Evolutionary conservation across 1,140 invertebrate genomes (phyloP).

Genomic region (Hesperophylax magnus): DNA sequence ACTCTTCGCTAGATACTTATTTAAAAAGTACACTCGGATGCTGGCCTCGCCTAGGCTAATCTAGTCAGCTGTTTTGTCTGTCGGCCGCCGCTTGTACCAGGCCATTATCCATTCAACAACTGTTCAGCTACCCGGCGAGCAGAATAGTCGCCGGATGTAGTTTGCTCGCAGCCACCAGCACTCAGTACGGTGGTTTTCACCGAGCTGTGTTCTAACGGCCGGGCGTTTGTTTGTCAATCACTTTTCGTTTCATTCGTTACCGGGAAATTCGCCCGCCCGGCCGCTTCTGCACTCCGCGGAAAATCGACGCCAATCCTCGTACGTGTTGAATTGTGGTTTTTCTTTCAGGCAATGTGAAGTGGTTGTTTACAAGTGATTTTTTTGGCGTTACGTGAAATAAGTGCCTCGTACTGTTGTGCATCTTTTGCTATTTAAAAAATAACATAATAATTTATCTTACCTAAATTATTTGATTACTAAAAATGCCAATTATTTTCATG

Average conservation of each 20-base stretch:
- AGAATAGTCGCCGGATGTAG: slow-evolving; percentile 16
- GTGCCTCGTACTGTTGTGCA: too few species aligned
- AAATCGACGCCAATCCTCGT: neutral
- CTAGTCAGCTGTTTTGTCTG: neutral
- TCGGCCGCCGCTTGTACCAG: neutral
- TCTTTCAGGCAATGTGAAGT: too few species aligned
- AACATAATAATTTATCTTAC: too few species aligned
- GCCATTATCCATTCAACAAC: slow-evolving; percentile 23
- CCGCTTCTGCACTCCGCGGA: slow-evolving; percentile 41
- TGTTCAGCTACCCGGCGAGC: neutral
- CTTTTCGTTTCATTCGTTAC: slow-evolving; percentile 55
- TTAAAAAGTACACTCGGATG: neutral
- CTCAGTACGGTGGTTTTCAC: neutral
- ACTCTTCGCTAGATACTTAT: neutral
- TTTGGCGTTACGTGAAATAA: too few species aligned
- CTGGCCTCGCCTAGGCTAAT: slow-evolving; percentile 11
- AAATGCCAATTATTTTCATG: too few species aligned
- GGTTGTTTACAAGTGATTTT: too few species aligned
- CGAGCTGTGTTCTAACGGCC: slow-evolving; percentile 25
- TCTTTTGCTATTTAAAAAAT: too few species aligned
- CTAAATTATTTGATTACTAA: too few species aligned
- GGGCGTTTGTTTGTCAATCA: slow-evolving; percentile 45
- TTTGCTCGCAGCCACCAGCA: neutral
- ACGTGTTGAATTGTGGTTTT: too few species aligned
- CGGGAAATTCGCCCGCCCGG: slow-evolving; percentile 52